Conservation (phyloP, 2,797 vertebrate genomes). For the Manis crassicaudata region DNA sequence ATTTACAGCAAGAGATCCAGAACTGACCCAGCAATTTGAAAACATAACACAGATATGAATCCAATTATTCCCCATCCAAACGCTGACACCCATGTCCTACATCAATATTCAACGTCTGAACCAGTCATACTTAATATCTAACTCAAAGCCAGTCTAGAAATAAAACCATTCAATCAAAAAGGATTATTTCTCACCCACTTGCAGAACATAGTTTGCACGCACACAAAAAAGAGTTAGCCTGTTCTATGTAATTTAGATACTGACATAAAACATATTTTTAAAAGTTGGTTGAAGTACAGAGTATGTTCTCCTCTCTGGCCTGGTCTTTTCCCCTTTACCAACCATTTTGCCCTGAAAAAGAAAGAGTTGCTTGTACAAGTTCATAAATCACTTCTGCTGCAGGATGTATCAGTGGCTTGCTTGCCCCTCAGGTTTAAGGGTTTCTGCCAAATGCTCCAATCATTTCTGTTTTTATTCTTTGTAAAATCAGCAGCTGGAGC, state of each 20-base stretch:
- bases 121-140: slow-evolving; percentile 81
- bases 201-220: slow-evolving; percentile 63
- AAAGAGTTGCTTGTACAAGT: slow-evolving; percentile 64
- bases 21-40: slow-evolving; percentile 87
- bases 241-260: slow-evolving; percentile 67
- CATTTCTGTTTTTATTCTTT: slow-evolving; percentile 70
- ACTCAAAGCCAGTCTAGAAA: slow-evolving; percentile 81
- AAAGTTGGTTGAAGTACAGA: slow-evolving; percentile 71
- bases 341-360: slow-evolving; percentile 50
- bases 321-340: background rate
- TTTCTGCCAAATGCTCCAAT: slow-evolving; percentile 25
- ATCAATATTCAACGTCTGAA: slow-evolving; percentile 78
- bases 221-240: slow-evolving; percentile 16
- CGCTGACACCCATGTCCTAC: slow-evolving; percentile 76
- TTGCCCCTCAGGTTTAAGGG: slow-evolving; percentile 38
- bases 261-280: slow-evolving; percentile 71
- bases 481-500: slow-evolving; percentile 27
- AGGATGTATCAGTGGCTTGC: slow-evolving; percentile 50
- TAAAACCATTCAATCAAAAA: slow-evolving; percentile 55
- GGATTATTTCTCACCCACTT: slow-evolving; percentile 78
- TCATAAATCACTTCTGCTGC: slow-evolving; percentile 60
- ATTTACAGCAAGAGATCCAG: slow-evolving; percentile 86
- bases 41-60: slow-evolving; percentile 87
- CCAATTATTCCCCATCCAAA: slow-evolving; percentile 85
- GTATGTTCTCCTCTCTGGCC: background rate